These are phyloP conservation scores for Hirtodrosophila cameraria DNA, from an alignment of 2,888 invertebrate genomes.

Conservation along the genomic window DNA sequence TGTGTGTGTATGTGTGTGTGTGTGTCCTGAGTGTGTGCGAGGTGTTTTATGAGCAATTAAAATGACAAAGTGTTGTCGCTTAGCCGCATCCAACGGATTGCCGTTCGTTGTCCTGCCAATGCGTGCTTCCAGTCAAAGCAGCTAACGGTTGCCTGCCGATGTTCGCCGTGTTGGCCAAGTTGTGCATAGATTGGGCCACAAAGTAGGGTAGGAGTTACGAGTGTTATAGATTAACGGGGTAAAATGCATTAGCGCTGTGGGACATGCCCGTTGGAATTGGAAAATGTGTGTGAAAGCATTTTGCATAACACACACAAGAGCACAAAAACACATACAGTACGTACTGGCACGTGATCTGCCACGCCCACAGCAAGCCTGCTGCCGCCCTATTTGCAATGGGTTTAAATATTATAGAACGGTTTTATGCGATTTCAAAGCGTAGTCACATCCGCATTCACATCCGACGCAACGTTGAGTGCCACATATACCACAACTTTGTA, in stretches of 20 bases:
- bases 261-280: conserved; percentile 2
- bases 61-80: conserved; percentile 59
- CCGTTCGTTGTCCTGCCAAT: conserved; percentile 3
- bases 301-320: conserved; percentile 27
- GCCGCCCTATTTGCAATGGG: conserved; percentile 25
- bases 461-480: conserved; percentile 29
- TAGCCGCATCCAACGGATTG: conserved; percentile 13
- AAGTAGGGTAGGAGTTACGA: not conserved
- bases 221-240: conserved; percentile 30
- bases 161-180: no score
- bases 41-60: conserved; percentile 65
- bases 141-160: not conserved
- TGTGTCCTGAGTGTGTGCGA: conserved; percentile 20
- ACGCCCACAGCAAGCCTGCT: conserved; percentile 4
- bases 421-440: conserved; percentile 60
- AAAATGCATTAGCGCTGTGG: conserved; percentile 56
- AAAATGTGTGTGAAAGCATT: conserved; percentile 39
- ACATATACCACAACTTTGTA: conserved; percentile 15
- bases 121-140: conserved; percentile 6
- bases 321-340: conserved; percentile 1
- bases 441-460: conserved; percentile 58
- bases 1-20: conserved; percentile 6
- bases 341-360: conserved; percentile 4
- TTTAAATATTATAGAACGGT: conserved; percentile 43
- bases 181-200: conserved; percentile 6